Evolutionary conservation across 23 tunicate species (phyloP), one percentile per base, ranked within the genome.

Genomic region (Phallusia fumigata): DNA sequence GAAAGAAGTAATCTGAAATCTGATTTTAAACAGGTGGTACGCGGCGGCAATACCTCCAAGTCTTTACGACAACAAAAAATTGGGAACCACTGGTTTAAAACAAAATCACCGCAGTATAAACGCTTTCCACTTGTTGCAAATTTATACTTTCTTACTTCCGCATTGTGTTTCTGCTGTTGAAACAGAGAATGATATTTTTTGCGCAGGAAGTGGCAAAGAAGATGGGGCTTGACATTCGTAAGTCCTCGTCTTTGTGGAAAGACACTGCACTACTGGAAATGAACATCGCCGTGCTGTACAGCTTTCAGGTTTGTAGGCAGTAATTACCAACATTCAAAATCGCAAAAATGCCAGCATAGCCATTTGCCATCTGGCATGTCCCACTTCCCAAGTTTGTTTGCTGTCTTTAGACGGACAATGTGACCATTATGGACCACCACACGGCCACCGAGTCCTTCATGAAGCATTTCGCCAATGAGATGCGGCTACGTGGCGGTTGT

Each of bases 391-490:
- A n/a, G n/a, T n/a, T n/a, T n/a, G n/a, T n/a, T n/a, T n/a, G n/a
- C n/a, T n/a, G n/a, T 58, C 19, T 47, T 36, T 0, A 92, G 98
- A 40, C 90, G 24, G 90, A 93, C 74, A 79, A 84, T 21, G 90
- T 93, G 45, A 93, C 98, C 18, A 93, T 93, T 52, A 93, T 93
- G 98, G 98, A 93, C 81, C 98, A 93, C 78, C 98, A 93, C 76
- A 83, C 81, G 0, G 98, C 98, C 21, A 80, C 89, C 6, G 93
- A 93, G 44, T 93, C 98, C 18, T 93, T 93, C 58, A 93, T 93
- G 98, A 93, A 93, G 49, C 90, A 84, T 78, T 93, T 84, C 58
- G 75, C 86, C 36, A 93, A 93, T 82, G 98, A 93, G 58, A 11
- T 84, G 53, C 85, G 79, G 49, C 50, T 88, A 53, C 82, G 98